A percentile compares a stretch with the other conserved stretches of the same genome.
Evolutionary conservation across 2,113 vertebrate species (phyloP).

Genomic region (Lucifuga dentata): DNA sequence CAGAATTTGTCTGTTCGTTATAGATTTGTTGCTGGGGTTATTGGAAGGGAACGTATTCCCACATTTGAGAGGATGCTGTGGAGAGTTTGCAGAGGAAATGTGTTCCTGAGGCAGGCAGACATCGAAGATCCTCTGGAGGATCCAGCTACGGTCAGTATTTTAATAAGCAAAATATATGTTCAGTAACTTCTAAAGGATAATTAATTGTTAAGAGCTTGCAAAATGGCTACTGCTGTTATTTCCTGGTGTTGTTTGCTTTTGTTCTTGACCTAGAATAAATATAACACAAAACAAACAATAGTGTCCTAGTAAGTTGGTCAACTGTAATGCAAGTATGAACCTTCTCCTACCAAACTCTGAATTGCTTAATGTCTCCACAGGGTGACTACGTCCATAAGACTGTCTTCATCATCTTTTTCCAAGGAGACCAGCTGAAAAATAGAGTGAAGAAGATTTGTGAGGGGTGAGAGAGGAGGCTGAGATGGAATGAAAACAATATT

Average conservation of each 20-base stretch:
- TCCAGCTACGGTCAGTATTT: constrained; percentile 87
- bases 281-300: background rate
- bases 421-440: constrained; percentile 97
- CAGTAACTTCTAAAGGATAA: background rate
- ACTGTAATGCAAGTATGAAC: background rate
- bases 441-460: constrained; percentile 99
- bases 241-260: too few species aligned
- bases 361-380: constrained; percentile 72
- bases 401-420: constrained; percentile 99
- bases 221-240: background rate
- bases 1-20: background rate
- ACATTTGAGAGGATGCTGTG: constrained; percentile 98
- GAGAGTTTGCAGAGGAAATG: constrained; percentile 97
- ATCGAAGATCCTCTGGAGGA: constrained; percentile 97
- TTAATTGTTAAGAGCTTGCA: too few species aligned
- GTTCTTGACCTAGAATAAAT: too few species aligned
- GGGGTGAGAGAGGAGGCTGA: constrained; percentile 80
- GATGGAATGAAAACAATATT: background rate
- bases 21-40: constrained; percentile 98
- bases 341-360: background rate
- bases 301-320: background rate
- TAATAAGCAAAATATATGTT: background rate
- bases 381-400: constrained; percentile 97
- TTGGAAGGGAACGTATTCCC: constrained; percentile 94
- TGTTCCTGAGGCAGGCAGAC: constrained; percentile 95